phyloP scores from a whole-genome alignment of 2,113 vertebrate genomes.

The Semicossyphus pulcher region DNA sequence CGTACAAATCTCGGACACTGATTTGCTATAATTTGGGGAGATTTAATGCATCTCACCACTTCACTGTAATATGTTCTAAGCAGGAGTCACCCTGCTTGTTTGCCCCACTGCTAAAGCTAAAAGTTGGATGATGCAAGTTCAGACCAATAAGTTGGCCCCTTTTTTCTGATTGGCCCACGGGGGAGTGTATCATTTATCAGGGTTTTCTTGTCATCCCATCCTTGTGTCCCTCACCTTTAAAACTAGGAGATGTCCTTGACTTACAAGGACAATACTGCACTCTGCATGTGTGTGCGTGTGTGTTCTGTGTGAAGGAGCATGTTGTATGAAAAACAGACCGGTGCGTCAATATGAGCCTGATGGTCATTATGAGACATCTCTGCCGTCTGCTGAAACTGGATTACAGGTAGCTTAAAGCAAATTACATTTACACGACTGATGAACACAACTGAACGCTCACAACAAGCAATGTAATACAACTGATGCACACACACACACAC shows the following conservation, averaged over 20 bases:
- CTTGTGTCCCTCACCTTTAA: constrained; percentile 67
- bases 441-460: constrained; percentile 27
- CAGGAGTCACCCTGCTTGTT: not conserved
- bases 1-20: too few relatives aligned
- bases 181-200: too few relatives aligned
- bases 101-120: constrained; percentile 7
- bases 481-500: not conserved
- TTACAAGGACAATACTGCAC: constrained; percentile 41
- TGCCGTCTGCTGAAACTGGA: constrained; percentile 39
- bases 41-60: not conserved
- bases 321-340: constrained; percentile 19
- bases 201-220: constrained; percentile 10
- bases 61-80: not conserved
- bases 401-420: constrained; percentile 55
- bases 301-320: not conserved
- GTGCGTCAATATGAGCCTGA: constrained; percentile 41
- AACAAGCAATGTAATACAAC: constrained; percentile 22
- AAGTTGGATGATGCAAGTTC: constrained; percentile 27
- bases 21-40: too few relatives aligned
- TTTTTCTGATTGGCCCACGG: not conserved
- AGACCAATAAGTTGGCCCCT: constrained; percentile 4
- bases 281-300: constrained; percentile 5
- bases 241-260: constrained; percentile 66
- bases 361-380: constrained; percentile 44
- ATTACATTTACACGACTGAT: constrained; percentile 50